These are phyloP conservation scores for Pachypanchax playfairii DNA, from an alignment of 2,113 vertebrate species.

Conservation along the genomic window DNA sequence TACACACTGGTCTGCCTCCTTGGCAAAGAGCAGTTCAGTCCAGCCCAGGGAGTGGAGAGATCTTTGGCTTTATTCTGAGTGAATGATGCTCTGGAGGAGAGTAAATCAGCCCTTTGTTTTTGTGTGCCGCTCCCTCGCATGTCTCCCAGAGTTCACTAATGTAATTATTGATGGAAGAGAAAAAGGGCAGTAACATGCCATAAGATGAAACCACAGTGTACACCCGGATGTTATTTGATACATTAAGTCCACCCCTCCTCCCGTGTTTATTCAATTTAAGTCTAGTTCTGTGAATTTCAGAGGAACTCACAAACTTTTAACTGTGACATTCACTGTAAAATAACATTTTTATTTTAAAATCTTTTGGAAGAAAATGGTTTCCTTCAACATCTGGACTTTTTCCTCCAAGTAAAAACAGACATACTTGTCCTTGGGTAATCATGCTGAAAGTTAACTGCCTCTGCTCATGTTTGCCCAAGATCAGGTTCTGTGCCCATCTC, in stretches of 20 bases:
- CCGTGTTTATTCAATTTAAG: constrained; percentile 3
- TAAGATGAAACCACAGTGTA: constrained; percentile 43
- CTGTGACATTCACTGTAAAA: neutral
- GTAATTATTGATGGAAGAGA: constrained; percentile 63
- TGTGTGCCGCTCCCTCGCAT: constrained; percentile 54
- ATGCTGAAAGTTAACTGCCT: constrained; percentile 18
- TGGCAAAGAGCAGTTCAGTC: constrained; percentile 50
- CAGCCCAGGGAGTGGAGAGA: constrained; percentile 62
- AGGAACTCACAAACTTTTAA: neutral
- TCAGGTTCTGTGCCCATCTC: constrained; percentile 57
- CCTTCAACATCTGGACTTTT: neutral
- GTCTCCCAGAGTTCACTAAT: constrained; percentile 67
- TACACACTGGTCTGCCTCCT: constrained; percentile 37
- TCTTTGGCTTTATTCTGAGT: constrained; percentile 62
- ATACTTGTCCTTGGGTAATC: constrained; percentile 11
- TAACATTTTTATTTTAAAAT: neutral
- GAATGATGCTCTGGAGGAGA: constrained; percentile 47
- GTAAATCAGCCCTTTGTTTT: constrained; percentile 67
- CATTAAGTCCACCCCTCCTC: neutral
- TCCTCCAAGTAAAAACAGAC: neutral
- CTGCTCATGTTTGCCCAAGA: constrained; percentile 63
- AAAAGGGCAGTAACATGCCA: constrained; percentile 46
- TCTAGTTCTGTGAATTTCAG: neutral
- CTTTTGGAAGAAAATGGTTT: neutral
- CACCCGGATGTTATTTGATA: constrained; percentile 23